Conservation (phyloP, 2,113 vertebrate genomes). For the Oncorhynchus kisutch region DNA sequence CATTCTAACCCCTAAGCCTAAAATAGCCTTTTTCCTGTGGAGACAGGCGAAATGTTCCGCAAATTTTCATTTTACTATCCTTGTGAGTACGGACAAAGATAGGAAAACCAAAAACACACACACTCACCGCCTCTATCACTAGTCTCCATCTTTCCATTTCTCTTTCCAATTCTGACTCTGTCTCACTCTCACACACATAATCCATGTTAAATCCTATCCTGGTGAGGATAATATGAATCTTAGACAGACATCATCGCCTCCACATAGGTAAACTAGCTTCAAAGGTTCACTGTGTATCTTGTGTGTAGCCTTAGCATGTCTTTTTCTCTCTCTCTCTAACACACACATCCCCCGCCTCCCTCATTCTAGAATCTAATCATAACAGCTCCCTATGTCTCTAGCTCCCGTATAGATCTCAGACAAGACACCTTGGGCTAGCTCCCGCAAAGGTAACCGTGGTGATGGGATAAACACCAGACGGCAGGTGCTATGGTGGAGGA, state of each 20-base stretch:
- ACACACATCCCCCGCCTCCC: not conserved
- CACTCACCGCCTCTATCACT: not conserved
- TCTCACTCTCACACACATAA: not conserved
- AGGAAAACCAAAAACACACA: not conserved
- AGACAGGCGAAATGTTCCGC: too few species aligned
- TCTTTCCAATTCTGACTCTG: not conserved
- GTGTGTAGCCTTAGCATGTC: not conserved
- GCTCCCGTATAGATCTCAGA: not conserved
- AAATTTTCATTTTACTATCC: too few species aligned
- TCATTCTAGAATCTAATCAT: too few species aligned
- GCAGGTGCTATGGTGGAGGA: not conserved
- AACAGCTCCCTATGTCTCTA: not conserved
- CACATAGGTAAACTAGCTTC: too few species aligned
- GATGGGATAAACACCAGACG: not conserved
- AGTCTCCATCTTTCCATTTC: not conserved
- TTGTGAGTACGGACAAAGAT: too few species aligned
- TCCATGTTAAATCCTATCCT: too few species aligned
- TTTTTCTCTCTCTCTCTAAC: not conserved
- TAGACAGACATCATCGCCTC: too few species aligned
- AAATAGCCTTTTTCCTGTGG: too few species aligned
- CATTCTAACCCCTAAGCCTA: too few species aligned
- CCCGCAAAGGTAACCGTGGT: not conserved
- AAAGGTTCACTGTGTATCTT: too few species aligned
- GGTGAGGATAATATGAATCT: too few species aligned
- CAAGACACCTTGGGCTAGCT: not conserved